A percentile compares a stretch with the other conserved stretches of the same genome.
Evolutionary conservation across 2,797 vertebrate species (phyloP).

Genomic region (Masticophis lateralis): DNA sequence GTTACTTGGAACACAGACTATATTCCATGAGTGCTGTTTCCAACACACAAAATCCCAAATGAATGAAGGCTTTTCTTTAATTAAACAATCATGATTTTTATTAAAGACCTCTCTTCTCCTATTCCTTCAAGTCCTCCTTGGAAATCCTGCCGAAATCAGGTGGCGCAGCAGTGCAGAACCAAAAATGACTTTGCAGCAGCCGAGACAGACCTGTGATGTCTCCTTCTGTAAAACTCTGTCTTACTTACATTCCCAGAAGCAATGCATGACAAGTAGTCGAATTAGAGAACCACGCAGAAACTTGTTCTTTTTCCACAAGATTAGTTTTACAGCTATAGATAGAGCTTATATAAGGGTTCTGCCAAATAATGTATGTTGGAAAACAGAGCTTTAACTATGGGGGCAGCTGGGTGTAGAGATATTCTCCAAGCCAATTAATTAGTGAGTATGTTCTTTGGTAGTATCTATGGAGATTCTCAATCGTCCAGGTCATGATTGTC

Average conservation of each 20-base stretch:
- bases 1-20: not conserved
- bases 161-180: not conserved
- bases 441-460: too few relatives aligned
- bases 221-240: not conserved
- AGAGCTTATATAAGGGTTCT: slow-evolving; percentile 1
- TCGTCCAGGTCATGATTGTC: too few relatives aligned
- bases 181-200: not conserved
- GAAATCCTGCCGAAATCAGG: not conserved
- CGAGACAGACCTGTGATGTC: not conserved
- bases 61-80: slow-evolving; percentile 17
- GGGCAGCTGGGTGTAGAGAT: not conserved
- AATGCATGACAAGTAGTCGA: not conserved
- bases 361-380: not conserved
- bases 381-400: not conserved
- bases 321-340: slow-evolving; percentile 12
- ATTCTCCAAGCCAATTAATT: not conserved
- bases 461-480: not conserved
- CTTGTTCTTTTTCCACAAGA: not conserved
- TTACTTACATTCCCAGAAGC: not conserved
- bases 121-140: not conserved
- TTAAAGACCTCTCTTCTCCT: not conserved
- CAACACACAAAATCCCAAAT: slow-evolving; percentile 14
- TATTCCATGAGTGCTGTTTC: not conserved
- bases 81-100: slow-evolving; percentile 2
- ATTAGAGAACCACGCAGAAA: not conserved